Evolutionary conservation across 2,797 vertebrate genomes (phyloP), one percentile per base, ranked within the genome.

Genomic region (Halcyon chelicuti): DNA sequence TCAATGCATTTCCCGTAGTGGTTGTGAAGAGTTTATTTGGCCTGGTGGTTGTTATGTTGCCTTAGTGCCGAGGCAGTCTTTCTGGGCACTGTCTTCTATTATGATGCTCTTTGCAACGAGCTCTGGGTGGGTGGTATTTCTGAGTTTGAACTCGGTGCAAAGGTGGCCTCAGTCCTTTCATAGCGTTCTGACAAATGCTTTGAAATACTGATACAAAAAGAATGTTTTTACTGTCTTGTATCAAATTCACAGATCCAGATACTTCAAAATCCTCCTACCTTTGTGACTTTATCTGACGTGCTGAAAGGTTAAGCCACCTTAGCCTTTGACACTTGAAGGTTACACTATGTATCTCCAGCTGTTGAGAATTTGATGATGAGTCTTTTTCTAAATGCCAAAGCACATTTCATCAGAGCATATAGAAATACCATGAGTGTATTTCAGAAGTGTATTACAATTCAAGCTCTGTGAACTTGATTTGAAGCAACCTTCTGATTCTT

Each of bases 31-130:
- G 44, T 37, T 88, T 3, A 1, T 73, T 46, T 49, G 70, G 57
- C 26, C 25, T 39, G 33, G 23, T 72, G 61, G 12, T 31, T 58
- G 26, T 42, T 78, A 7, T 0, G 0, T 33, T 71, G 15, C 49
- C 33, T 31, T 25, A 49, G 46, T 1, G 3, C 54, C 61, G 18
- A 65, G 68, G 28, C 22, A n/a, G 40, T 37, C 12, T 33, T 49
- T 78, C 20, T 35, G 62, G 60, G 46, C 21, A 3, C 12, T 33
- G 61, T 37, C 9, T 2, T 6, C 13, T 35, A 2, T 67, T 74
- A 10, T 2, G 5, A 37, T 58, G 10, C 26, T 72, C 21, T 86
- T 44, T 26, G 13, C 26, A 37, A 5, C 7, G 2, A 0, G 0
- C 21, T 71, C 44, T 46, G 61, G 21, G 55, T 54, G 35, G n/a